Evolutionary conservation across 1,140 invertebrate genomes (phyloP).

Genomic region (Drosophila malerkotliana): DNA sequence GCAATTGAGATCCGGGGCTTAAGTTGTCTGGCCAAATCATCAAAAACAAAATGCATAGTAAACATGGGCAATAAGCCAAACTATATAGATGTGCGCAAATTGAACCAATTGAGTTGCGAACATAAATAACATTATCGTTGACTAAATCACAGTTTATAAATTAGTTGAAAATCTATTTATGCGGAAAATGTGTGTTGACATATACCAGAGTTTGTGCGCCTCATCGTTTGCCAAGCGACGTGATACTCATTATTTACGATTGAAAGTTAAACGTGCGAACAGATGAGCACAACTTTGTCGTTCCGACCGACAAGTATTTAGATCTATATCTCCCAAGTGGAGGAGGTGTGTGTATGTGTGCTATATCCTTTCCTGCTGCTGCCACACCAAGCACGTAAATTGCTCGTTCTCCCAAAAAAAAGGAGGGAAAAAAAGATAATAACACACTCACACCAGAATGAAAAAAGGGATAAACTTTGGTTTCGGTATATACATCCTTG

Average conservation of each 20-base stretch:
- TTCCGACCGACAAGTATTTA: constrained; percentile 46
- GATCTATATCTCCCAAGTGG: constrained; percentile 35
- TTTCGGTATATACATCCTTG: constrained; percentile 41
- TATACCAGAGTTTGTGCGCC: constrained; percentile 16
- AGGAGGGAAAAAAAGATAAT: constrained; percentile 2
- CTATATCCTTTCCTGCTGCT: constrained; percentile 31
- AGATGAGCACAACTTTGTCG: constrained; percentile 67
- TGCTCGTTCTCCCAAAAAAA: constrained; percentile 28
- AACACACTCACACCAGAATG: constrained; percentile 10
- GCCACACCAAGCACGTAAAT: constrained; percentile 56
- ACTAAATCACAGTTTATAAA: constrained; percentile 52
- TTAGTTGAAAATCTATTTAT: constrained; percentile 66
- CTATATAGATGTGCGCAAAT: constrained; percentile 23
- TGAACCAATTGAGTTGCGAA: constrained; percentile 42
- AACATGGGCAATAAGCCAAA: constrained; percentile 28
- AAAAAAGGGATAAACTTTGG: constrained; percentile 75
- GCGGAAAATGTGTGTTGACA: constrained; percentile 55
- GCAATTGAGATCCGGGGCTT: constrained; percentile 24
- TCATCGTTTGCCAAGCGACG: constrained; percentile 35
- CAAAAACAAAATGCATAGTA: neutral
- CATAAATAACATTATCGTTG: constrained; percentile 28
- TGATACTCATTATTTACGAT: constrained; percentile 78
- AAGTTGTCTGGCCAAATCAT: constrained; percentile 14
- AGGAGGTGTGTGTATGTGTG: constrained; percentile 1
- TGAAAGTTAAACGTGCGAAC: constrained; percentile 79